Base-by-base conservation (phyloP, 2,888 invertebrate genomes). In the Resseliella maxima region DNA sequence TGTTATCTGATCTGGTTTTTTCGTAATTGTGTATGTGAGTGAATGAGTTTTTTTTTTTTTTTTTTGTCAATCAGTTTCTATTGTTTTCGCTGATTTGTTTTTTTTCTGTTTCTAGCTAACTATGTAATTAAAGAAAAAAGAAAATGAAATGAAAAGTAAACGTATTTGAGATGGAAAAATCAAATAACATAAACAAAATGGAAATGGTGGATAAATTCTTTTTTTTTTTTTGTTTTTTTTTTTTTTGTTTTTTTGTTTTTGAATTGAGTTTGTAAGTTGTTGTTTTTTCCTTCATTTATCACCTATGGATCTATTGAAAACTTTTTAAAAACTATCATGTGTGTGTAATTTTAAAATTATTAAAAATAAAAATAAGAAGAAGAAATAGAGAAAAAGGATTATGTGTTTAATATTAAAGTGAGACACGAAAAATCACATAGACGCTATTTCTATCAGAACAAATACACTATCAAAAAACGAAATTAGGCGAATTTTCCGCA, bases 261-360 rank as follows among this genome's bases (percentile, higher is more conserved):
- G 27, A 12, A 59, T 59, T 59, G 24, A 12, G 59, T 59, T 59
- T 3, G 18, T 50, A 50, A 24, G 59, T 72, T 31, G 27, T 31
- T 72, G 72, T 72, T 72, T 27, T 72, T 72, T 31, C 15, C 15
- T 31, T 31, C 72, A 15, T 72, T 72, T 72, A 72, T 31, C 72
- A 72, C 72, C 72, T 72, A 72, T 72, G 72, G 72, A 72, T 72
- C 72, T 72, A 72, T 72, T 72, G 72, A 72, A 72, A 72, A 31
- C 72, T n/a, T 72, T n/a, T 72, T 72, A 31, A 72, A 59, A 72
- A 72, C 72, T 72, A 72, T 72, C 72, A 35, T 72, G 72, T 72
- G 72, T 72, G 72, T 72, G 72, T 72, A 72, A 72, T 72, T 72
- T 72, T 72, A 72, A 72, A 72, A 72, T 72, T 72, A 72, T 72